These are phyloP conservation scores for Xenotilapia flavipinnis DNA, from an alignment of 2,113 vertebrate genomes.

Conservation along the genomic window DNA sequence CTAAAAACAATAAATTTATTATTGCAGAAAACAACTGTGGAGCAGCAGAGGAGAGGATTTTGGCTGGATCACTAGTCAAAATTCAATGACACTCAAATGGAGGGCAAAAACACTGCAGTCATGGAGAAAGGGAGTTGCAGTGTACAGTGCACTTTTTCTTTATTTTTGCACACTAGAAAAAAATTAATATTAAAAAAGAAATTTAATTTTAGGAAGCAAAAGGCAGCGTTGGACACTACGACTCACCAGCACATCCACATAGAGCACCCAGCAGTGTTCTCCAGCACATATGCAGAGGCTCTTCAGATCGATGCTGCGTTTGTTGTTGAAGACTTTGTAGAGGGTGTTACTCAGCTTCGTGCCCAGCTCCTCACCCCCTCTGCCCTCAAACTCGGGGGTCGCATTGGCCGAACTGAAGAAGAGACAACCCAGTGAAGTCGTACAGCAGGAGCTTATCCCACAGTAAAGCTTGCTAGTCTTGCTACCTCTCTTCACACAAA, in stretches of 20 bases:
- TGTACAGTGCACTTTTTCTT: neutral
- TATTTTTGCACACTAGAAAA: neutral
- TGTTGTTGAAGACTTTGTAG: constrained; percentile 87
- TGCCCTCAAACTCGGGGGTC: constrained; percentile 93
- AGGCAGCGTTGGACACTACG: neutral
- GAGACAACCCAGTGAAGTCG: neutral
- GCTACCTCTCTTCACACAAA: neutral
- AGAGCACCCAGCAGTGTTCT: constrained; percentile 96
- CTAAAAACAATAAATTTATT: neutral
- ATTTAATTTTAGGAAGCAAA: accelerated
- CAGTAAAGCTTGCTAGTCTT: neutral
- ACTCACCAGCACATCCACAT: constrained; percentile 94
- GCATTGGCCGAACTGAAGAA: constrained; percentile 86
- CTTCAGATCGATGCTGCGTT: constrained; percentile 77
- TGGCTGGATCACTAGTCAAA: neutral
- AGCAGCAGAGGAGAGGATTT: neutral
- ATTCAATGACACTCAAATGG: neutral
- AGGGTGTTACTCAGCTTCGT: constrained; percentile 86
- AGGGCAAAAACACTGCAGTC: neutral
- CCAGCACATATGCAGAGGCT: constrained; percentile 82
- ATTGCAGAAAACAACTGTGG: neutral
- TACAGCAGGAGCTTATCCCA: neutral
- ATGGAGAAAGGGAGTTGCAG: neutral
- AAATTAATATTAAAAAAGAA: neutral
- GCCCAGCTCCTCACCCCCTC: constrained; percentile 93